These are phyloP conservation scores for Pseudochaenichthys georgianus DNA, from an alignment of 2,797 vertebrate species.

Conservation along the genomic window DNA sequence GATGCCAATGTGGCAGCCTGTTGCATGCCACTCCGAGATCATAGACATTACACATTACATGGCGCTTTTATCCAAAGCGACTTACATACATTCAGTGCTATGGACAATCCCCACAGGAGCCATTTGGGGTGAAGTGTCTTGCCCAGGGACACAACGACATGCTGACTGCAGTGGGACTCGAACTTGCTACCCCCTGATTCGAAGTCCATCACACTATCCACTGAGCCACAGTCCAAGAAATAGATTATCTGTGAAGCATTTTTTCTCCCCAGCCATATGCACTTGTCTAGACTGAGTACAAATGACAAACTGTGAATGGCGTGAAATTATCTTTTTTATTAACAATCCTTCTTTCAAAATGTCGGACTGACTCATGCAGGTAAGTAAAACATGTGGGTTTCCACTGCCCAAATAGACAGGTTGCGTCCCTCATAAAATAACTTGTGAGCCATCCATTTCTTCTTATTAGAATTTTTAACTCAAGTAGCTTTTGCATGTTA, in stretches of 20 bases:
- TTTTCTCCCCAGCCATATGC: too few species aligned
- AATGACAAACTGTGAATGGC: constrained; percentile 17
- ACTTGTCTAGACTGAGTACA: too few species aligned
- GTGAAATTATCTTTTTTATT: neutral
- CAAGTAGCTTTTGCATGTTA: constrained; percentile 28
- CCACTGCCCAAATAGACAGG: constrained; percentile 12
- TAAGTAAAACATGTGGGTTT: constrained; percentile 19
- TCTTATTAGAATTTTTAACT: constrained; percentile 12
- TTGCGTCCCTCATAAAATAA: neutral
- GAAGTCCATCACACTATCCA: too few species aligned
- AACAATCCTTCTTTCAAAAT: constrained; percentile 27
- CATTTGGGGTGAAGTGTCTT: too few species aligned
- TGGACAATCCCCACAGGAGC: too few species aligned
- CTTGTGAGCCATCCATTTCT: constrained; percentile 6
- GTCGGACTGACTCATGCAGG: constrained; percentile 36
- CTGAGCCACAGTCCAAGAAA: too few species aligned
- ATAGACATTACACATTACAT: neutral
- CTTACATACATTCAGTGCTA: too few species aligned
- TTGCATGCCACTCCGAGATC: constrained; percentile 39
- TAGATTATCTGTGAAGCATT: too few species aligned
- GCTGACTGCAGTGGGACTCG: too few species aligned
- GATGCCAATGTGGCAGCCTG: constrained; percentile 51
- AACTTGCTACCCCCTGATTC: too few species aligned
- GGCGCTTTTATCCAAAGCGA: too few species aligned
- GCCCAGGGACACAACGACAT: too few species aligned